Evolutionary conservation across 2,113 vertebrate genomes (phyloP).

Genomic region (Pao palembangensis): DNA sequence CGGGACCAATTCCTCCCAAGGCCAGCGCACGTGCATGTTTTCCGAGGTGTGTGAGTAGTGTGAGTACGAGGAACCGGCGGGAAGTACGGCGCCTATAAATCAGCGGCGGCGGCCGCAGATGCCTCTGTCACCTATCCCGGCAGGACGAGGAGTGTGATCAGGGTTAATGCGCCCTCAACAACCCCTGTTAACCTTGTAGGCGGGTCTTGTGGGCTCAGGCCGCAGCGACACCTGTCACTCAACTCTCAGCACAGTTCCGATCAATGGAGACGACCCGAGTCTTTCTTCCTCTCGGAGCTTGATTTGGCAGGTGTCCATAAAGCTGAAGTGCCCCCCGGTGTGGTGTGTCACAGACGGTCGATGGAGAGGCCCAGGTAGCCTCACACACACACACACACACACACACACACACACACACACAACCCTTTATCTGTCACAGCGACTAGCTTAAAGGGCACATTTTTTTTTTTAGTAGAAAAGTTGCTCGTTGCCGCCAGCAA

Average conservation of each 20-base stretch:
- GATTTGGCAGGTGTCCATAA: slow-evolving; percentile 9
- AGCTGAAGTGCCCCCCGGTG: slow-evolving; percentile 1
- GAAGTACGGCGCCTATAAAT: slow-evolving; percentile 32
- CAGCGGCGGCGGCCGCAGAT: slow-evolving; percentile 4
- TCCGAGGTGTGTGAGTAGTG: no score
- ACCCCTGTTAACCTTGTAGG: slow-evolving; percentile 51
- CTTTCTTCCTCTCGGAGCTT: not conserved
- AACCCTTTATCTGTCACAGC: no score
- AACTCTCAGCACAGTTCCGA: slow-evolving; percentile 21
- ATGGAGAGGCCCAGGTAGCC: slow-evolving; percentile 27
- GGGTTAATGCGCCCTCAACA: slow-evolving; percentile 58
- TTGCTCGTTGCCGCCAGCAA: no score
- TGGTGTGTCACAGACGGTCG: slow-evolving; percentile 7
- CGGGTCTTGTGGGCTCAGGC: slow-evolving; percentile 2
- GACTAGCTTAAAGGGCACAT: no score
- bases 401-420: no score
- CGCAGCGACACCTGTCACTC: slow-evolving; percentile 35
- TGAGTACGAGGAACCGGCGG: not conserved
- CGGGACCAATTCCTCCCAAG: slow-evolving; percentile 33
- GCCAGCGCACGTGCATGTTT: slow-evolving; percentile 26
- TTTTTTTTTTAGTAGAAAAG: no score
- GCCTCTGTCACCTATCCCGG: slow-evolving; percentile 10
- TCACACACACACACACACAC: not conserved
- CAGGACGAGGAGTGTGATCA: slow-evolving; percentile 30
- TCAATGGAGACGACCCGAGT: not conserved